These are phyloP conservation scores for Gallinago paraguaiae DNA, from an alignment of 2,113 vertebrate genomes.

Conservation along the genomic window DNA sequence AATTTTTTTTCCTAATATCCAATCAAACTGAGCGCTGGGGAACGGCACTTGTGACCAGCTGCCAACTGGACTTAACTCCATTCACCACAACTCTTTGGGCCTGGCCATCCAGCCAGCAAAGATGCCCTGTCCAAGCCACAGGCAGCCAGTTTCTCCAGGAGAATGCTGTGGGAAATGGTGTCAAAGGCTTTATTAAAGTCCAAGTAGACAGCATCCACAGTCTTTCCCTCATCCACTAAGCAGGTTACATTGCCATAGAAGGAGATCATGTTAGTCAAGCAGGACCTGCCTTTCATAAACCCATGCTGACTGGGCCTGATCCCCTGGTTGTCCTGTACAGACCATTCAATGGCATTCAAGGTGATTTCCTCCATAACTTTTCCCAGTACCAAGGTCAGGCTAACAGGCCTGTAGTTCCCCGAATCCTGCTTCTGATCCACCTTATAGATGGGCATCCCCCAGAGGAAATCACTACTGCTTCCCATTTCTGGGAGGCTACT, in stretches of 20 bases:
- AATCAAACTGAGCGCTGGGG: not conserved
- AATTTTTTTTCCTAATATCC: not conserved
- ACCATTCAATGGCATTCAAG: fast-evolving
- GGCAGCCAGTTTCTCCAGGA: not conserved
- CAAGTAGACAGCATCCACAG: not conserved
- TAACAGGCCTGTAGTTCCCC: not conserved
- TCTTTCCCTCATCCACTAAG: not conserved
- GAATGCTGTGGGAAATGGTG: not conserved
- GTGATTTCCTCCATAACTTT: not conserved
- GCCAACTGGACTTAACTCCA: not conserved
- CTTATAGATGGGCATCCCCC: no score
- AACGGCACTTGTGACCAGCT: not conserved
- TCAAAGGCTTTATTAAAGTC: not conserved
- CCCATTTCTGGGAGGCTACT: not conserved
- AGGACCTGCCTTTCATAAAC: not conserved
- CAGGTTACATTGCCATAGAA: not conserved
- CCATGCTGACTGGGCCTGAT: not conserved
- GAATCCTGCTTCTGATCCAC: fast-evolving
- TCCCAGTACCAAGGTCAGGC: fast-evolving
- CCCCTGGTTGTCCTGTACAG: not conserved
- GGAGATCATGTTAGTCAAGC: not conserved
- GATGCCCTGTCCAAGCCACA: not conserved
- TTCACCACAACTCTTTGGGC: not conserved
- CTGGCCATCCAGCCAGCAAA: not conserved
- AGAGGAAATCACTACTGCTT: not conserved